Percentiles rank a stretch among this genome's conserved stretches.
phyloP scores from a whole-genome alignment of 35 echinoderm and acorn worm genomes.

The Chiridota heheva region DNA sequence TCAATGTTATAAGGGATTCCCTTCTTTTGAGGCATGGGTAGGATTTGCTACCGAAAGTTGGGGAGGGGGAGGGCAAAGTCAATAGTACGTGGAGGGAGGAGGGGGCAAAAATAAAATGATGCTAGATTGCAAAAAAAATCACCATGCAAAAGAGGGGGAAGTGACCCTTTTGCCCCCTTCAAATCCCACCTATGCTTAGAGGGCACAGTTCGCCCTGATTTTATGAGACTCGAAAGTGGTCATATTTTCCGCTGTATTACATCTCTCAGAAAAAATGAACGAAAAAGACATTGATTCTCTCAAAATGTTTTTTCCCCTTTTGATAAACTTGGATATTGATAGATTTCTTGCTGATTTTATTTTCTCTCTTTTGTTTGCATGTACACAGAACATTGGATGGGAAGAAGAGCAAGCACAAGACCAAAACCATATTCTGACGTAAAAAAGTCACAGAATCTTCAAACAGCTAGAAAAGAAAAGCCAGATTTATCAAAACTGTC shows the following conservation, averaged over 20 bases:
- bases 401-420: conserved; percentile 58
- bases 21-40: no score
- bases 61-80: no score
- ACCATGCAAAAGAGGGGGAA: no score
- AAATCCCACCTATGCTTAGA: neutral
- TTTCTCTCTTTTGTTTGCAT: neutral
- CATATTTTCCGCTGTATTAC: conserved; percentile 2
- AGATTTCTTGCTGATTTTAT: neutral
- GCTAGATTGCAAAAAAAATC: no score
- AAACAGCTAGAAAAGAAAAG: no score
- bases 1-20: no score
- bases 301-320: neutral
- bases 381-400: conserved; percentile 41
- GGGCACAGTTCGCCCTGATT: neutral
- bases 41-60: no score
- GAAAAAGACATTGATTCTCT: neutral
- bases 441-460: no score
- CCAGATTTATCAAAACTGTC: no score
- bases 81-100: no score
- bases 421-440: no score
- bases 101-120: no score
- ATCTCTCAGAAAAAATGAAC: neutral
- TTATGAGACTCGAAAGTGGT: neutral
- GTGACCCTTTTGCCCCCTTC: conserved; percentile 10
- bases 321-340: neutral